Evolutionary conservation across 2,888 invertebrate species (phyloP), one percentile per base, ranked within the genome.

Genomic region (Gonocerus acuteangulatus): DNA sequence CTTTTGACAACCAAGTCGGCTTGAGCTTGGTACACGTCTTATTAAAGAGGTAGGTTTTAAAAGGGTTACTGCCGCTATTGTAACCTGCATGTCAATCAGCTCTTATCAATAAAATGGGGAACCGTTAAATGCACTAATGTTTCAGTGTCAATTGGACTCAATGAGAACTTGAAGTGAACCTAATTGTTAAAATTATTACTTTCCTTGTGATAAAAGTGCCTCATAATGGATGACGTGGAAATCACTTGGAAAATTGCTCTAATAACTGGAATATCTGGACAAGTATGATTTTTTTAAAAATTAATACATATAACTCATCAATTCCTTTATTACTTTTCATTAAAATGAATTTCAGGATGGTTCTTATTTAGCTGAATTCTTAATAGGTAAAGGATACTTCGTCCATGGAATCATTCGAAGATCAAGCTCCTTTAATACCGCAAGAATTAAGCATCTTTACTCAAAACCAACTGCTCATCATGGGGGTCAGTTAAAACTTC

Each of bases 261-360:
- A 62, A 89, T 97, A 71, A 96, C 96, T 63, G 97, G 97, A 68
- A 95, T 97, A 65, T 95, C 94, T 42, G 97, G 97, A 34, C 97
- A 97, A 85, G 96, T 95, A 81, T 73, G 74, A 34, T 6, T 15
- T 23, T 3, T 18, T 4, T 18, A 36, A 19, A 22, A 22, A 19
- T 21, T 51, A 39, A 39, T 45, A 4, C 18, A 16, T 27, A 32
- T 4, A 15, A 4, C 13, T 16, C 16, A 2, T 59, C 15, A 22
- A n/a, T 9, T 59, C 32, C 4, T 23, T 16, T 15, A 52, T 27
- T 3, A 9, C 21, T 36, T 21, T 60, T 39, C 51, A 58, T 64
- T 15, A 4, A n/a, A 39, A n/a, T 39, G 4, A n/a, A 34, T 64
- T 61, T 61, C 70, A 96, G 95, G 97, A 99, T 83, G 97, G 97